A percentile compares a stretch with the other conserved stretches of the same genome.
phyloP scores from a whole-genome alignment of 2,888 invertebrate species.

The Ischnura elegans region DNA sequence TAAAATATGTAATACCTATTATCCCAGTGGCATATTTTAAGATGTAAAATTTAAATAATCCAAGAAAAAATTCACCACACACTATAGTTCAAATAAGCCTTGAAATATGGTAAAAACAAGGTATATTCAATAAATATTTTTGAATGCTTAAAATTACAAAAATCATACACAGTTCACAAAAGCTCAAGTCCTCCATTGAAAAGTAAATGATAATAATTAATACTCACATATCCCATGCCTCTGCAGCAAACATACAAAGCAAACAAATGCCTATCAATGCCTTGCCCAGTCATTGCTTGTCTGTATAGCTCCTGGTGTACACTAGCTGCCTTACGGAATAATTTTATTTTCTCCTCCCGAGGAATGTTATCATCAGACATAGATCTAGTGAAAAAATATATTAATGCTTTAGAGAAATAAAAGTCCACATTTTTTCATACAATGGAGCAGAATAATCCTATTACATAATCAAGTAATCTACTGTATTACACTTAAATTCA shows the following conservation, averaged over 20 bases:
- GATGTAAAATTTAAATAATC: no score
- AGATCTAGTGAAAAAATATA: constrained; percentile 74
- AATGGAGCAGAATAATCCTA: neutral
- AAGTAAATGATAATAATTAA: no score
- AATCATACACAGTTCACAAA: no score
- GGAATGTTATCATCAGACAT: constrained; percentile 75
- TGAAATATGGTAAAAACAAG: no score
- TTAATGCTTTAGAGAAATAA: constrained; percentile 33
- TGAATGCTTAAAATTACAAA: no score
- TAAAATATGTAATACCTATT: no score
- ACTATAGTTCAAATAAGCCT: no score
- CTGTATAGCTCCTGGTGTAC: constrained; percentile 77
- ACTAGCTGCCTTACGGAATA: constrained; percentile 76
- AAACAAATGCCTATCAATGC: constrained; percentile 79
- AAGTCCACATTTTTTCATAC: neutral
- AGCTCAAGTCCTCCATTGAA: no score
- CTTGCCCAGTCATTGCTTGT: constrained; percentile 79
- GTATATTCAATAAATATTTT: no score
- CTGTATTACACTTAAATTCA: neutral
- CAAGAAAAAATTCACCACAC: no score
- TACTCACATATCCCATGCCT: constrained; percentile 78
- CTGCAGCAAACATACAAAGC: constrained; percentile 78
- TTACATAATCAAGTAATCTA: no score
- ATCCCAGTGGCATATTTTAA: no score
- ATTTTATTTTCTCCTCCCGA: constrained; percentile 75